Conservation (phyloP, 2,888 invertebrate species). For the Stenchaetothrips biformis region DNA sequence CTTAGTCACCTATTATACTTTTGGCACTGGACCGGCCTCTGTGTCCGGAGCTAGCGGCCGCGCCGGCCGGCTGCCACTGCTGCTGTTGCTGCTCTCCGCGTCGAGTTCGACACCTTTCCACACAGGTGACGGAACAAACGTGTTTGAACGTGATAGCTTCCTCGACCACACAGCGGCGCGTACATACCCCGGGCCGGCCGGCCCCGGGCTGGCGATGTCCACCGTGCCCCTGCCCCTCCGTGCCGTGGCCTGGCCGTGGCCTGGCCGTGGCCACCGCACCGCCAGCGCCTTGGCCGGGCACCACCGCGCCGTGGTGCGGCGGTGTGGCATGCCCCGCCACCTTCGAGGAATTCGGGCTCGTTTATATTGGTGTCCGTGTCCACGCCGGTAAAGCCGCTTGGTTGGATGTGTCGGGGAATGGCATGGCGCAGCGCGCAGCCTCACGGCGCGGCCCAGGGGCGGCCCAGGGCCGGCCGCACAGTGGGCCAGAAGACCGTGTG, state of each 20-base stretch:
- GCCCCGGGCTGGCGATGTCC: no score
- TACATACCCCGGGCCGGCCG: neutral
- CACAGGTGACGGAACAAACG: constrained; percentile 7
- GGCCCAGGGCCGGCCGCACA: no score
- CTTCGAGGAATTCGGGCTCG: constrained; percentile 12
- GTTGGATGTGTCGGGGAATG: no score
- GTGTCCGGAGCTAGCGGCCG: neutral
- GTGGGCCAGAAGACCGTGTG: no score
- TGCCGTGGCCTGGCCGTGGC: no score
- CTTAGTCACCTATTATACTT: no score
- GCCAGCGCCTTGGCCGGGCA: neutral
- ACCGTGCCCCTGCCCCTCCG: no score
- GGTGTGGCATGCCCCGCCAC: neutral
- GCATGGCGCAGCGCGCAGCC: no score
- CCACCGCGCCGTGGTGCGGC: neutral
- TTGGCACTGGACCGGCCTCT: neutral
- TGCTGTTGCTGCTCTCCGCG: neutral
- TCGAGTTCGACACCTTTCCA: neutral
- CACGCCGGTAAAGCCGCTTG: neutral
- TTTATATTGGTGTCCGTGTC: neutral
- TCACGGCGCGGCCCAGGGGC: no score
- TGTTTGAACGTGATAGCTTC: constrained; percentile 18
- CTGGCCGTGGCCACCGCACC: no score
- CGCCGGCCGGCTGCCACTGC: neutral
- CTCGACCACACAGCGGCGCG: neutral